Evolutionary conservation across 2,888 invertebrate species (phyloP), one percentile per base, ranked within the genome.

Genomic region (Globia sparganii): DNA sequence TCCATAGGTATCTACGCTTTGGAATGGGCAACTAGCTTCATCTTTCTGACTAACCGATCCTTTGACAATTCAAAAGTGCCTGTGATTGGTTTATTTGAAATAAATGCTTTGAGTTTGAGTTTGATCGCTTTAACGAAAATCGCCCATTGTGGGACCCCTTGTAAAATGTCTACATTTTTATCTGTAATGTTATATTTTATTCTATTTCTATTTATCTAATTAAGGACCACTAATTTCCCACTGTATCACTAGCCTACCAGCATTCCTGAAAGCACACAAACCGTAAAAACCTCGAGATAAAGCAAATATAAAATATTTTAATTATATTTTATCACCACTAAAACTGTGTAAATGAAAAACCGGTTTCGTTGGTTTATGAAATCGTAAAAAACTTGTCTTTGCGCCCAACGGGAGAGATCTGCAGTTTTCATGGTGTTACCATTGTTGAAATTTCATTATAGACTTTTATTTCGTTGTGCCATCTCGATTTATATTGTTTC

Each of bases 291-390:
- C 90, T 91, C 90, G 93, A 95, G 95, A 95, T 95, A 95, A 93
- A 92, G 81, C 87, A 90, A 89, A 94, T 94, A 95, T 96, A 96
- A 96, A 96, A 96, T 96, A 96, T 96, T 96, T 96, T 96, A 96
- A 96, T 96, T 96, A 96, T 96, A 96, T 96, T 96, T 96, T 96
- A 96, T 94, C 92, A 92, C 94, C 94, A 95, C 96, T 96, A 96
- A 96, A 96, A 93, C 93, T 91, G 95, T 96, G 96, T 96, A 96
- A 96, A 96, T 96, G 96, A 96, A 96, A 96, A 96, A 96, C 96
- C 94, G 95, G 94, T 95, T 94, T 92, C 92, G 91, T 91, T 93
- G 93, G 93, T 95, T 95, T 95, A 95, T 95, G 94, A 94, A 96
- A 95, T 94, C 96, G 94, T 96, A 96, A 96, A 95, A 96, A 96